phyloP scores from a whole-genome alignment of 2,888 invertebrate genomes.

The Catocala nupta region DNA sequence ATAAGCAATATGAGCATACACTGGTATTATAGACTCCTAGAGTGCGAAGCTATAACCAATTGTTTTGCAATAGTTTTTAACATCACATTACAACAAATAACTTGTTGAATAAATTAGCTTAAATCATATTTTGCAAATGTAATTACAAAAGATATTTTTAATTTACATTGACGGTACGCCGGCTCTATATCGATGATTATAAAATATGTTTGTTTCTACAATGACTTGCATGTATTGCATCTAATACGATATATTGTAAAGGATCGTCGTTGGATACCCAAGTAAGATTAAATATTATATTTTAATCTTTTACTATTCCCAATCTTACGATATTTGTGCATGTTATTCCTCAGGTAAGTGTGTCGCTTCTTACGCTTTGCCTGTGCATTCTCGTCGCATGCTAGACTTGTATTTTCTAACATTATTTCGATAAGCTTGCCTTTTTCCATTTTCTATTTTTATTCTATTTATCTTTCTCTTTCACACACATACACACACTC shows the following conservation, averaged over 20 bases:
- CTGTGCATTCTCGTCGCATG: conserved; percentile 81
- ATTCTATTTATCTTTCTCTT: conserved; percentile 78
- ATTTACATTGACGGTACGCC: conserved; percentile 67
- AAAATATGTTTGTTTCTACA: conserved; percentile 68
- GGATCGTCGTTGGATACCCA: conserved; percentile 86
- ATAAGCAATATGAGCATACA: conserved; percentile 55
- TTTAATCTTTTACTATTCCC: conserved; percentile 68
- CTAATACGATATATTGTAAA: conserved; percentile 68
- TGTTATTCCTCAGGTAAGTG: conserved; percentile 74
- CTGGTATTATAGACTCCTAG: conserved; percentile 75
- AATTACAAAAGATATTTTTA: conserved; percentile 66
- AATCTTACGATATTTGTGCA: conserved; percentile 67
- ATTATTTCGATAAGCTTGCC: conserved; percentile 73
- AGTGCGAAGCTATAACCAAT: conserved; percentile 83
- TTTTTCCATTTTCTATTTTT: conserved; percentile 68
- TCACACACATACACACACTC: conserved; percentile 69
- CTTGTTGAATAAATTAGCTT: conserved; percentile 79
- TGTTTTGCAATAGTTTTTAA: conserved; percentile 85
- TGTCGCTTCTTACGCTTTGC: conserved; percentile 72
- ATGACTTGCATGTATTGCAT: conserved; percentile 76
- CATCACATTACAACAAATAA: conserved; percentile 71
- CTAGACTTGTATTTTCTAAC: conserved; percentile 57
- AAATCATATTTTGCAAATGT: conserved; percentile 81
- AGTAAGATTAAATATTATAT: conserved; percentile 80
- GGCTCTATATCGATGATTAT: conserved; percentile 51